Conservation (phyloP, 2,113 vertebrate species). For the Geococcyx californianus region DNA sequence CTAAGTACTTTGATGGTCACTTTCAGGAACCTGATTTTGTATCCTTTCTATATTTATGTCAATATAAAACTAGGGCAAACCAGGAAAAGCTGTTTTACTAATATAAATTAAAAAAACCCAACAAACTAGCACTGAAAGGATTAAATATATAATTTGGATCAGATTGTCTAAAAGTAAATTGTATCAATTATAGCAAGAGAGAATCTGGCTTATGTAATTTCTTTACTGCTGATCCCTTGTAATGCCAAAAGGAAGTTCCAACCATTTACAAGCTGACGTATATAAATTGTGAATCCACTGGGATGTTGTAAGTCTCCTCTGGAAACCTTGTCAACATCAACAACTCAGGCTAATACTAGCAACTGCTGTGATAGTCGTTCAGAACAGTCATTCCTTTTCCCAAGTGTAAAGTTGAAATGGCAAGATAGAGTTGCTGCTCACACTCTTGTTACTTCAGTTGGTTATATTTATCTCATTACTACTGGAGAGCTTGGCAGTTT, state of each 20-base stretch:
- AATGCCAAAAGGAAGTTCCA: constrained; percentile 47
- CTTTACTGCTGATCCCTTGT: background rate
- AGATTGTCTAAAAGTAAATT: background rate
- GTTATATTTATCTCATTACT: constrained; percentile 64
- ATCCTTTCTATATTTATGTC: background rate
- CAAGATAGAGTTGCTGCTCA: constrained; percentile 33
- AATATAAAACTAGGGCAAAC: background rate
- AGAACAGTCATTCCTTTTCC: background rate
- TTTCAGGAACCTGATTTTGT: background rate
- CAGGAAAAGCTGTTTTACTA: background rate
- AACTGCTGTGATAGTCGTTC: background rate
- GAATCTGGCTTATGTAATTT: background rate
- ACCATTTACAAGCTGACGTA: background rate
- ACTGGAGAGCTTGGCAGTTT: constrained; percentile 18
- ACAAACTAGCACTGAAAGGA: background rate
- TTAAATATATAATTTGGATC: background rate
- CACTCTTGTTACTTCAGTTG: background rate
- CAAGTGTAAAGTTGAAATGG: constrained; percentile 12
- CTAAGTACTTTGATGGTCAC: background rate
- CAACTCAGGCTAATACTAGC: background rate
- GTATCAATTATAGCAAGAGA: background rate
- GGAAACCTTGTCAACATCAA: background rate
- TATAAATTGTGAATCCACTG: constrained; percentile 11
- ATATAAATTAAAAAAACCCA: background rate
- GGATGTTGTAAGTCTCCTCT: background rate